Percentiles rank a stretch among this genome's conserved stretches.
These are phyloP conservation scores for Ispidina lecontei DNA, from an alignment of 2,797 vertebrate genomes.

Conservation along the genomic window DNA sequence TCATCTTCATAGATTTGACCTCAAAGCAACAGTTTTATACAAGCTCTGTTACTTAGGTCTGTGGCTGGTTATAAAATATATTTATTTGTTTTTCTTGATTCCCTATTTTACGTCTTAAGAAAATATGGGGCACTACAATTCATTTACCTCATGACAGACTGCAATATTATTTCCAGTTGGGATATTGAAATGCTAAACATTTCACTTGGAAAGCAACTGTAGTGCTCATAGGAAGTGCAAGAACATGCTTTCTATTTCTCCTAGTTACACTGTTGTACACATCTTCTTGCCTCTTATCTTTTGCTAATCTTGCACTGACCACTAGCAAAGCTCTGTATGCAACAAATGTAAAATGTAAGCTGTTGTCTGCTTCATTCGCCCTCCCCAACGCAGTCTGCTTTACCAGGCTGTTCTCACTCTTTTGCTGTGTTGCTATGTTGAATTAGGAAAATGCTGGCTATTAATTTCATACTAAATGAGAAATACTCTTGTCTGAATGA, in stretches of 20 bases:
- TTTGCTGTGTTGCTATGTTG: slow-evolving; percentile 45
- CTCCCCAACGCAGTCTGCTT: neutral
- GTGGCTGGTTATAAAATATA: neutral
- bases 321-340: neutral
- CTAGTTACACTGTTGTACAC: neutral
- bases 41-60: neutral
- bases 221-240: neutral
- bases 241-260: neutral
- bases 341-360: neutral
- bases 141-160: neutral
- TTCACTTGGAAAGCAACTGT: neutral
- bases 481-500: neutral
- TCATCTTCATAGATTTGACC: neutral
- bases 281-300: neutral
- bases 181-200: neutral
- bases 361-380: neutral
- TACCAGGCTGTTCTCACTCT: neutral
- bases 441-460: slow-evolving; percentile 16
- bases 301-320: neutral
- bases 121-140: neutral
- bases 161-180: neutral
- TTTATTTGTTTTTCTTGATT: neutral
- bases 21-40: neutral
- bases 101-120: neutral
- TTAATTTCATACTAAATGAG: slow-evolving; percentile 47